Evolutionary conservation across 2,888 invertebrate genomes (phyloP).

Genomic region (Drosophila maculinotata): DNA sequence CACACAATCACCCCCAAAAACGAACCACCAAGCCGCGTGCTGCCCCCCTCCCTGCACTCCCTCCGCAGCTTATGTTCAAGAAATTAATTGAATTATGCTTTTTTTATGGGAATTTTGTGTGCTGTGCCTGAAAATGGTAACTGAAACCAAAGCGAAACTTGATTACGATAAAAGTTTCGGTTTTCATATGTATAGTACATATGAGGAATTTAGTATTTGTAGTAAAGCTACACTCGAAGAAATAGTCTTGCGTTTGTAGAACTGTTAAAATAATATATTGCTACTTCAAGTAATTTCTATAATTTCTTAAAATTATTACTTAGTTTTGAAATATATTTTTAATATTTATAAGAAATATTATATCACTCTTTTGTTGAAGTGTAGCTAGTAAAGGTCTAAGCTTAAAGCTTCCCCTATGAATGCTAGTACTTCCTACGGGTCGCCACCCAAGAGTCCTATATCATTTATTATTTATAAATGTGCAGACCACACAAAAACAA

Average conservation of each 20-base stretch:
- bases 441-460: neutral
- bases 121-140: conserved; percentile 6
- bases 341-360: too few relatives aligned
- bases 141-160: conserved; percentile 13
- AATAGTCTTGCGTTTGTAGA: too few relatives aligned
- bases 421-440: neutral
- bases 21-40: neutral
- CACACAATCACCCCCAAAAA: conserved; percentile 5
- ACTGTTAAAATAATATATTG: too few relatives aligned
- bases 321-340: too few relatives aligned
- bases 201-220: neutral
- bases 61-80: neutral
- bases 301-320: too few relatives aligned
- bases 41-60: neutral
- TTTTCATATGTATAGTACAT: conserved; percentile 1
- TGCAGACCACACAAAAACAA: neutral
- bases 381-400: neutral
- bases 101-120: conserved; percentile 25
- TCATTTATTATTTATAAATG: conserved; percentile 23
- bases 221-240: conserved; percentile 1
- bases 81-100: conserved; percentile 48
- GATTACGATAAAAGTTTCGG: conserved; percentile 1
- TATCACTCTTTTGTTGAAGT: neutral
- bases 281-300: too few relatives aligned
- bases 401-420: neutral